Conservation (phyloP, 2,113 vertebrate genomes). For the Ivindomyrus marchei region DNA sequence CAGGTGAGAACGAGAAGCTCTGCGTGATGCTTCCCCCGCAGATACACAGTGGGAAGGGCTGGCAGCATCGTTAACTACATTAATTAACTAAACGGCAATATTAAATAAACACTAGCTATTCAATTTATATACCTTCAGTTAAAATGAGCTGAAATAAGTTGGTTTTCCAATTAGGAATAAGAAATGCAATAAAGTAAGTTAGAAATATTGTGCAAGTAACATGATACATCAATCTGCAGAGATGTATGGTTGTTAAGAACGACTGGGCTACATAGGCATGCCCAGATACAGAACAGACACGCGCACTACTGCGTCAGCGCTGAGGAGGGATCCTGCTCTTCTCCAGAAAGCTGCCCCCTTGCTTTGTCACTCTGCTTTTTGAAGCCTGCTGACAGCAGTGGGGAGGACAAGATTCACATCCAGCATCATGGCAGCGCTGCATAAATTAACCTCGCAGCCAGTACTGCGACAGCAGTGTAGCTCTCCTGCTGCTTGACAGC, state of each 20-base stretch:
- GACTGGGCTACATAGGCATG: no score
- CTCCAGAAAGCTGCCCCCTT: slow-evolving; percentile 41
- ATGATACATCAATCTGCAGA: neutral
- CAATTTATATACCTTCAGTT: neutral
- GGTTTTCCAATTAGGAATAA: neutral
- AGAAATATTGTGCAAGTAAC: neutral
- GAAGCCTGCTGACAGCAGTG: slow-evolving; percentile 41
- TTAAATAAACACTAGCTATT: neutral
- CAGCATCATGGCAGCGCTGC: slow-evolving; percentile 19
- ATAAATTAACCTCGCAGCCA: slow-evolving; percentile 32
- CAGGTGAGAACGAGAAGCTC: slow-evolving; percentile 60
- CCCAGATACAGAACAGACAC: neutral
- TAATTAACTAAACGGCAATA: neutral
- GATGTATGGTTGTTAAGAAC: neutral
- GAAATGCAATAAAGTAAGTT: neutral
- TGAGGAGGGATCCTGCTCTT: neutral
- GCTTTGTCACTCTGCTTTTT: slow-evolving; percentile 44
- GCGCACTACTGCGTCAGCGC: neutral
- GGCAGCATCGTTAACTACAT: neutral
- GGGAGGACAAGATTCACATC: slow-evolving; percentile 34
- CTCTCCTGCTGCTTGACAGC: neutral
- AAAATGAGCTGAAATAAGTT: neutral
- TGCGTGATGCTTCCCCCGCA: neutral
- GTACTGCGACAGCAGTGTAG: slow-evolving; percentile 3
- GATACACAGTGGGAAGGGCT: neutral